phyloP scores from a whole-genome alignment of 2,888 invertebrate genomes.

The Auanema freiburgensis region DNA sequence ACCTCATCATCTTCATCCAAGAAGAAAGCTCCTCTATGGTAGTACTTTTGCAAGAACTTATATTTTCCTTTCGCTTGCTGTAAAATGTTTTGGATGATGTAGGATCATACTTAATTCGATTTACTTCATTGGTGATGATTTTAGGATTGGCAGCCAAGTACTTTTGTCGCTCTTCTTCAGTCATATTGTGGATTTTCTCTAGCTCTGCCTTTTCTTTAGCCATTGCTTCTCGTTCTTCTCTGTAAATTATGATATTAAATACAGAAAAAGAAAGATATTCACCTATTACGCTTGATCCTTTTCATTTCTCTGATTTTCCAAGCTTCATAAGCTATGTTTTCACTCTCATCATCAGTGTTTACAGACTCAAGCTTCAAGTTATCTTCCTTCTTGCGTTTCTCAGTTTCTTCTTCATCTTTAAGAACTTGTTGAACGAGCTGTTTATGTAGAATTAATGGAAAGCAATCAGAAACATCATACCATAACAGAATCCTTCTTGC shows the following conservation, averaged over 20 bases:
- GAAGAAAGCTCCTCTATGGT: slow-evolving; percentile 98
- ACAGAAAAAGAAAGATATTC: not conserved
- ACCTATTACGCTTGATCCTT: slow-evolving; percentile 84
- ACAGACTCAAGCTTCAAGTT: slow-evolving; percentile 55
- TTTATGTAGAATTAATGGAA: not conserved
- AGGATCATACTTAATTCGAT: not conserved
- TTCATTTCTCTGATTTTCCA: slow-evolving; percentile 97
- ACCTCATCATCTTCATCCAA: slow-evolving; percentile 71
- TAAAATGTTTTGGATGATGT: slow-evolving; percentile 21
- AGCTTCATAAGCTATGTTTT: slow-evolving; percentile 70
- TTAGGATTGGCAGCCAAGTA: slow-evolving; percentile 90
- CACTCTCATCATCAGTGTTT: slow-evolving; percentile 63
- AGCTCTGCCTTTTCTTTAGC: slow-evolving; percentile 68
- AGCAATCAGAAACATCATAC: slow-evolving; percentile 7
- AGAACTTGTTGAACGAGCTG: slow-evolving; percentile 70
- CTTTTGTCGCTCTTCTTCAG: slow-evolving; percentile 90
- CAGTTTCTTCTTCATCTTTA: slow-evolving; percentile 77
- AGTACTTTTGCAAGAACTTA: slow-evolving; percentile 98
- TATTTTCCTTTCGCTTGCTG: slow-evolving; percentile 90
- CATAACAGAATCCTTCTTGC: slow-evolving; percentile 80
- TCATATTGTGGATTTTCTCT: slow-evolving; percentile 86
- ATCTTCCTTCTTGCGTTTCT: slow-evolving; percentile 68
- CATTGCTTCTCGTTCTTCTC: slow-evolving; percentile 44
- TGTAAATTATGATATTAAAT: slow-evolving; percentile 7
- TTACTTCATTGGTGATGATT: slow-evolving; percentile 81